Evolutionary conservation across 2,797 vertebrate genomes (phyloP), one percentile per base, ranked within the genome.

Genomic region (Onychomys torridus): DNA sequence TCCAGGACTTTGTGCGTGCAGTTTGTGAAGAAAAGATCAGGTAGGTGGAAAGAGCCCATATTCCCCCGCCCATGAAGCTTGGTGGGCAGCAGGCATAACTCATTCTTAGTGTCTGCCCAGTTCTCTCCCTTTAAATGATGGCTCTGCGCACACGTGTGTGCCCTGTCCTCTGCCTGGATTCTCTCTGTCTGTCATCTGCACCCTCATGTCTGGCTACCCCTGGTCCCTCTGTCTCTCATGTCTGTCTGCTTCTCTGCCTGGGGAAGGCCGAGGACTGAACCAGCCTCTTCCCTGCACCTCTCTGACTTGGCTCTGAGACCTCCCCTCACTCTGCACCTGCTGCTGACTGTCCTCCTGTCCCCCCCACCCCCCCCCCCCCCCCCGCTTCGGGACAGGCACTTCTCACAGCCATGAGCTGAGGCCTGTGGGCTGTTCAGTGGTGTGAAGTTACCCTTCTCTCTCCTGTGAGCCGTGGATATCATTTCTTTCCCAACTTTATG

Each of bases 11-110:
- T 0, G 97, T 99, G 65, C 99, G 49, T 97, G 99, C 99, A 0
- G 96, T 99, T 55, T 99, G 99, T 98, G 98, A 98, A 97, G 99
- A 99, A 86, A 99, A 98, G 92, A 99, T 99, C 98, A 99, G 99
- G 99, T 99, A 73, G 81, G 43, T 49, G 59, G 34, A 46, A 43
- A 9, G 21, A 57, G 40, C 32, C 43, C n/a, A 0, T 34, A 0
- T 59, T 43, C 71, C 10, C 13, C 14, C 46, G 5, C 46, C 61
- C 21, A 1, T 32, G 73, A 67, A 46, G 69, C 69, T 19, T 5
- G 6, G 37, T 2, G 0, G 25, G 34, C 34, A 76, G 6, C 23
- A 46, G 21, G 59, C 16, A 27, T 17, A 13, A 19, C 65, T 73
- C 12, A 13, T 14, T 49, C 61, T 25, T 32, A 83, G 61, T 49